A percentile compares a stretch with the other conserved stretches of the same genome.
phyloP scores from a whole-genome alignment of 2,888 invertebrate genomes.

The Sepiola atlantica region DNA sequence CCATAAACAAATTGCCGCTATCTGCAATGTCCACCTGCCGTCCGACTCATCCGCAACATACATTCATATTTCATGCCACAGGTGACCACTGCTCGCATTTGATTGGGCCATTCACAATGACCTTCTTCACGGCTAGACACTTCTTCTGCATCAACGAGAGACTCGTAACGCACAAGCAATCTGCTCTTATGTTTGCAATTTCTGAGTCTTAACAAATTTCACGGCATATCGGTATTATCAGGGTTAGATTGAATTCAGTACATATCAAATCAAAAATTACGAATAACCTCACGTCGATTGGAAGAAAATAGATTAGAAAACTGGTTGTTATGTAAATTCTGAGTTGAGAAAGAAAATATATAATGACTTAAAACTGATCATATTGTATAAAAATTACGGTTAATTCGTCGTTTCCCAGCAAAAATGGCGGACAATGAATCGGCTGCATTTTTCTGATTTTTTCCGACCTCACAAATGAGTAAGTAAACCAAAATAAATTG shows the following conservation, averaged over 20 bases:
- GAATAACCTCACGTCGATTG: no score
- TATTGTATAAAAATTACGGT: no score
- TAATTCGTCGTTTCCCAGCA: no score
- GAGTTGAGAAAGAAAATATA: no score
- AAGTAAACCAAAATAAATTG: no score
- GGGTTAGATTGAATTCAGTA: neutral
- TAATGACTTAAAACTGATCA: no score
- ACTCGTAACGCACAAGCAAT: neutral
- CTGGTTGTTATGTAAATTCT: no score
- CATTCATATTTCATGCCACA: constrained; percentile 21
- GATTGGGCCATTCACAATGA: neutral
- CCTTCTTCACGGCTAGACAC: neutral
- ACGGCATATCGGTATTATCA: neutral
- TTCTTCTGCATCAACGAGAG: neutral
- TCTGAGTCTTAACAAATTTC: neutral
- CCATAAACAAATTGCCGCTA: neutral
- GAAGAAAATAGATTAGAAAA: no score
- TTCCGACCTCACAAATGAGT: no score
- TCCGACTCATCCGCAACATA: neutral
- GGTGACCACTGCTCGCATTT: neutral
- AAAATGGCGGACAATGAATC: no score
- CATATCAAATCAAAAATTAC: no score
- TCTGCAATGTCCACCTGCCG: neutral
- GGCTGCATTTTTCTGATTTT: no score
- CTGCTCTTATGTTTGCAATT: neutral